A percentile compares a stretch with the other conserved stretches of the same genome.
Conservation (phyloP, 1,140 invertebrate species). For the Sweltsa coloradensis region DNA sequence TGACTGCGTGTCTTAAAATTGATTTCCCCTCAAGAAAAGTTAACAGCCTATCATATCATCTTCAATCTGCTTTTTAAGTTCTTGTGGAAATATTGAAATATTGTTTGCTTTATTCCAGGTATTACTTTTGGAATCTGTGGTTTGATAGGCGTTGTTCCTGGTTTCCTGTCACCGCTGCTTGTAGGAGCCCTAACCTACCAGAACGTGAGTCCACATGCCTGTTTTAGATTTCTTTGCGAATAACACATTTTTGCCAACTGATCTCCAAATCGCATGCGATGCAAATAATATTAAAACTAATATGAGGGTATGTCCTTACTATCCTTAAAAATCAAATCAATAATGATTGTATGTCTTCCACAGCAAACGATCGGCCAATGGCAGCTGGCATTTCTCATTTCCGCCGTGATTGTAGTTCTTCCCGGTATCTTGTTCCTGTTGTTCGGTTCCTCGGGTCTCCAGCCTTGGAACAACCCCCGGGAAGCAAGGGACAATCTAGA, state of each 20-base stretch:
- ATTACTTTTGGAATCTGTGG: constrained; percentile 43
- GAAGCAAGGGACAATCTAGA: neutral
- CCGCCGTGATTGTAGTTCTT: constrained; percentile 35
- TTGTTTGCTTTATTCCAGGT: too few species aligned
- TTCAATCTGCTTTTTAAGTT: too few species aligned
- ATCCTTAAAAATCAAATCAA: too few species aligned
- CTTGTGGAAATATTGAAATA: too few species aligned
- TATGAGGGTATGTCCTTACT: too few species aligned
- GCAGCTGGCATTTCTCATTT: constrained; percentile 48
- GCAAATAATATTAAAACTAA: too few species aligned
- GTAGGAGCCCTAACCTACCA: constrained; percentile 43
- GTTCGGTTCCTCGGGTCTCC: constrained; percentile 44
- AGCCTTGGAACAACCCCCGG: constrained; percentile 44
- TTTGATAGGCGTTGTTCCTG: constrained; percentile 34
- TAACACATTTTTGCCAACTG: too few species aligned
- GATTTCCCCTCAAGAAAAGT: neutral
- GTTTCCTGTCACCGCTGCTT: constrained; percentile 42
- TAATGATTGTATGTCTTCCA: too few species aligned
- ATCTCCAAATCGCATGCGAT: too few species aligned
- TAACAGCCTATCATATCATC: too few species aligned
- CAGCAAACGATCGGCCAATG: constrained; percentile 54
- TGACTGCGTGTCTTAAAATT: too few species aligned
- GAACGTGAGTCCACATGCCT: constrained; percentile 48
- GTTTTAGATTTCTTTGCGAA: too few species aligned
- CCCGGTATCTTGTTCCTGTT: constrained; percentile 38